Conservation (phyloP, 2,113 vertebrate species). For the Kryptolebias marmoratus region DNA sequence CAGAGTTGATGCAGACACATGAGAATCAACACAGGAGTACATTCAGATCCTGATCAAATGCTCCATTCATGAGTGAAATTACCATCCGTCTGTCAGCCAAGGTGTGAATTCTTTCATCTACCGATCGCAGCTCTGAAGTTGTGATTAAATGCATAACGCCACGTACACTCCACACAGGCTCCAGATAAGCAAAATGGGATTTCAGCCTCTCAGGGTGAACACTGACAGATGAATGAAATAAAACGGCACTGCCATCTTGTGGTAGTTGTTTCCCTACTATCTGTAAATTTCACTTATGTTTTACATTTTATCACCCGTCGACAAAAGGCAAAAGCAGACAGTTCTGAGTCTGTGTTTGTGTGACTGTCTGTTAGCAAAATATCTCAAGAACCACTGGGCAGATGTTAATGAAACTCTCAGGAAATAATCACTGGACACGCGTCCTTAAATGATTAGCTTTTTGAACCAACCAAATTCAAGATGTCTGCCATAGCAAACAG, state of each 20-base stretch:
- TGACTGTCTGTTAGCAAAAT: too few relatives aligned
- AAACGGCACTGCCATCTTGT: conserved; percentile 63
- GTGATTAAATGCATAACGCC: conserved; percentile 74
- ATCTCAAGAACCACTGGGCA: too few relatives aligned
- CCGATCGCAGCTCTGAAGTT: conserved; percentile 66
- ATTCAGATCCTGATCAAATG: conserved; percentile 80
- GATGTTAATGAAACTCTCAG: too few relatives aligned
- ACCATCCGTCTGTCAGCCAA: conserved; percentile 75
- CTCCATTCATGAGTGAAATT: conserved; percentile 82
- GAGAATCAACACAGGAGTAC: conserved; percentile 66
- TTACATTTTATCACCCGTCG: too few relatives aligned
- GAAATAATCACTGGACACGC: too few relatives aligned
- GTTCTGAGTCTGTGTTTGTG: too few relatives aligned
- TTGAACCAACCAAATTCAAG: too few relatives aligned
- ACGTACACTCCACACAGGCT: conserved; percentile 53
- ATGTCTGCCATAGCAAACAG: too few relatives aligned
- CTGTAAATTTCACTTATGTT: too few relatives aligned
- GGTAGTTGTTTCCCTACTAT: conserved; percentile 7
- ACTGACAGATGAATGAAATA: background rate
- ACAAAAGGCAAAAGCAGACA: too few relatives aligned
- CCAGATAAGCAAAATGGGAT: conserved; percentile 57
- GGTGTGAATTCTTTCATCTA: conserved; percentile 80
- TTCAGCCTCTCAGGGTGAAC: conserved; percentile 14
- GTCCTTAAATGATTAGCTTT: too few relatives aligned
- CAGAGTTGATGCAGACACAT: conserved; percentile 65